phyloP scores from a whole-genome alignment of 2,797 vertebrate species.

The Trematomus bernacchii region DNA sequence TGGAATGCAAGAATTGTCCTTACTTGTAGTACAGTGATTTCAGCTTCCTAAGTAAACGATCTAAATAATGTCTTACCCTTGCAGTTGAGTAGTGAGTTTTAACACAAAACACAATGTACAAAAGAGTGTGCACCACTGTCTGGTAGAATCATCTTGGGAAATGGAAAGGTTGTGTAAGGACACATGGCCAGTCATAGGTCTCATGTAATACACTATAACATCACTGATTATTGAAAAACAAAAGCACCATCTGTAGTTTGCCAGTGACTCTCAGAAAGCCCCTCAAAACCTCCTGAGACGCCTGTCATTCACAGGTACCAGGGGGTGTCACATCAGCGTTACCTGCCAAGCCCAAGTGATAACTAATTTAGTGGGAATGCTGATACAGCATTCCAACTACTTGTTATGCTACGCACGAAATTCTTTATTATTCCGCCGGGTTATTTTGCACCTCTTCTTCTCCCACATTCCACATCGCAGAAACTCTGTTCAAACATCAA shows the following conservation, averaged over 20 bases:
- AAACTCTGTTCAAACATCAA: no score
- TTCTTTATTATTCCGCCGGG: no score
- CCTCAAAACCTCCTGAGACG: constrained; percentile 12
- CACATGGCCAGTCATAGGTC: background rate
- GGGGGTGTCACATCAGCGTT: constrained; percentile 23
- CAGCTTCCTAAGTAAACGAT: background rate
- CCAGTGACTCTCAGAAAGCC: background rate
- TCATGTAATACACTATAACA: background rate
- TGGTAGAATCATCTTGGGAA: constrained; percentile 1
- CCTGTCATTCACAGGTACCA: constrained; percentile 46
- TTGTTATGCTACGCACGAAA: no score
- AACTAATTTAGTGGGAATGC: constrained; percentile 12
- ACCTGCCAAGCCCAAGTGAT: constrained; percentile 19
- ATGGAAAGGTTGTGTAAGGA: constrained; percentile 15
- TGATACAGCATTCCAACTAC: no score
- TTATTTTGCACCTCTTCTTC: no score
- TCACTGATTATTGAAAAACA: background rate
- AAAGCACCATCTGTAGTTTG: constrained; percentile 4
- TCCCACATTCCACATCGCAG: no score
- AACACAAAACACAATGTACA: background rate
- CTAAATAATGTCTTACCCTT: background rate
- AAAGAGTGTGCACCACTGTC: constrained; percentile 19
- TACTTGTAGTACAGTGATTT: no score
- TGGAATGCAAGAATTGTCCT: background rate
- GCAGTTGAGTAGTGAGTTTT: background rate